Evolutionary conservation across 53 echinoderm and acorn worm species (phyloP), one percentile per base, ranked within the genome.

Genomic region (Arbacia lixula): DNA sequence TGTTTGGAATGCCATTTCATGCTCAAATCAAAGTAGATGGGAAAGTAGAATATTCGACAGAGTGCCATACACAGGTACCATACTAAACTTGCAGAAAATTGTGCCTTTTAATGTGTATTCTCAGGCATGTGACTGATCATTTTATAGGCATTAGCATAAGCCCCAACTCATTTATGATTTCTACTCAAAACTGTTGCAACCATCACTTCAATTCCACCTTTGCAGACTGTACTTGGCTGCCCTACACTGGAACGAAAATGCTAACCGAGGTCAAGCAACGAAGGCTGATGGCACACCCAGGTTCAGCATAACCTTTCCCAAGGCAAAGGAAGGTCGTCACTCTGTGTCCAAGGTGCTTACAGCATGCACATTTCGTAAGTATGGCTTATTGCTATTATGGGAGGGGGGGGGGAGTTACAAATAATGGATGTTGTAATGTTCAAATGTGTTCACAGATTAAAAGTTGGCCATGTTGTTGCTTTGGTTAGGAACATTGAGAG

Each of bases 161-260:
- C 46, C 46, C 46, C 46, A 8, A 10, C 46, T 46, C 46, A 14
- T 46, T 10, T n/a, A n/a, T n/a, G n/a, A n/a, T n/a, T n/a, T n/a
- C 8, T 46, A 46, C 8, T 46, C n/a, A 46, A 46, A 46, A 46
- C 8, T 46, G 46, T 46, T 10, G 14, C 46, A 8, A 10, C 14
- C 14, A 8, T 46, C 8, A 10, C 46, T 46, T 46, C 46, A 10
- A 46, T 10, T 46, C 8, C 14, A 46, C 28, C 8, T 53, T 75
- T 52, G 26, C 36, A 79, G 80, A 60, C 36, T 79, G 25, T 60
- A 5, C 35, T 19, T 79, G 10, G 60, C 80, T 32, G 80, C 60
- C 30, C 26, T 79, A n/a, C 80, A 79, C 57, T 79, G 57, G 56
- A 57, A 79, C 26, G 80, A 79, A 27, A 79, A 79, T 36, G 35